Percentiles rank a stretch among this genome's conserved stretches.
These are phyloP conservation scores for Danio aesculapii DNA, from an alignment of 2,797 vertebrate genomes.

Conservation along the genomic window DNA sequence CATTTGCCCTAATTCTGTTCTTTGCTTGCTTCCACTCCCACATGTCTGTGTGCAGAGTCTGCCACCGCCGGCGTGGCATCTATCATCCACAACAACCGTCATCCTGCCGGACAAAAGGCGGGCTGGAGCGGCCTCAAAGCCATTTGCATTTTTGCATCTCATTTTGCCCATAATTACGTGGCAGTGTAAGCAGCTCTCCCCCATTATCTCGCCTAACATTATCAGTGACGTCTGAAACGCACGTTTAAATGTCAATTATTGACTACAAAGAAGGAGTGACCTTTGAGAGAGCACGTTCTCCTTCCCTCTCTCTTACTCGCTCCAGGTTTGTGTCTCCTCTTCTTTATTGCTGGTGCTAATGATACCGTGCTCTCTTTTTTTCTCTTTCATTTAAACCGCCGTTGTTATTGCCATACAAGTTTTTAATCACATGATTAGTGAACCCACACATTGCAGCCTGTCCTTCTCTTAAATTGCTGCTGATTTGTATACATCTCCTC, in stretches of 20 bases:
- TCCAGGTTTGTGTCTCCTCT: conserved; percentile 51
- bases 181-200: conserved; percentile 86
- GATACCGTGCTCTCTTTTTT: conserved; percentile 46
- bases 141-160: conserved; percentile 99
- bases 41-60: conserved; percentile 85
- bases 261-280: conserved; percentile 93
- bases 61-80: conserved; percentile 86
- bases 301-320: conserved; percentile 71
- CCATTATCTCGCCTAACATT: conserved; percentile 91
- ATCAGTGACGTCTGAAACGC: conserved; percentile 93
- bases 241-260: conserved; percentile 98
- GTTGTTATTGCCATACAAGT: conserved; percentile 40
- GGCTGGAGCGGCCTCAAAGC: conserved; percentile 85
- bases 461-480: conserved; percentile 8
- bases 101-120: conserved; percentile 90
- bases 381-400: conserved; percentile 38
- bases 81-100: conserved; percentile 88
- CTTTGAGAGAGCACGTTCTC: conserved; percentile 89
- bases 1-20: conserved; percentile 82
- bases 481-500: conserved; percentile 2
- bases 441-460: conserved; percentile 18
- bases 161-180: conserved; percentile 96
- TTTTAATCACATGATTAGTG: conserved; percentile 51
- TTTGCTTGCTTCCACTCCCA: conserved; percentile 80
- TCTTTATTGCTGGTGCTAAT: conserved; percentile 59